Base-by-base conservation (phyloP, 2,797 vertebrate genomes). In the Hydrocynus forskahlii region DNA sequence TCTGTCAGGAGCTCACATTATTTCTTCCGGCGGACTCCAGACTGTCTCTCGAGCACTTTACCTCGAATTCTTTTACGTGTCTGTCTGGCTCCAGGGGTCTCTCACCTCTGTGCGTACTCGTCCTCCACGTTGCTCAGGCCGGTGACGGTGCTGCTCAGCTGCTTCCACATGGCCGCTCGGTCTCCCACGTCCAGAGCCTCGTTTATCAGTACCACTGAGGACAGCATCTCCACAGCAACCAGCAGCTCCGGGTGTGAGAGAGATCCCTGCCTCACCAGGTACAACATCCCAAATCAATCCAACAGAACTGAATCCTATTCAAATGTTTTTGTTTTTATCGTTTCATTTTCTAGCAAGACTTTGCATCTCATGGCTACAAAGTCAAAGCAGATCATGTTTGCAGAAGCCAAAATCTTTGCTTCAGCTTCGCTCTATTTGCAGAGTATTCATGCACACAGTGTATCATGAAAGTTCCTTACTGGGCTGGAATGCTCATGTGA, bases 211-310 rank as follows among this genome's bases (percentile, higher is more conserved):
- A 97, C 98, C 90, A 99, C 98, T 0, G 98, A 96, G 0, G 98
- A 99, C 87, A 99, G 90, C 98, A 99, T 99, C 92, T 99, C 98
- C 86, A 99, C 96, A 0, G 97, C 98, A 57, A 99, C 98, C 0
- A 96, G 93, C 68, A 99, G 93, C 87, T 99, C 98, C 0, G 97
- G 94, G 84, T 99, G 98, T 0, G 92, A 95, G 88, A 99, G 95
- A 52, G 91, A 94, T 50, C 96, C 95, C 98, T 99, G 90, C 2
- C 17, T 40, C 76, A 35, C 13, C 50, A 35, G 29, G 75, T n/a
- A 79, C n/a, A 2, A 25, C 64, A 78, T 2, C 1, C 40, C 25
- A 71, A 25, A 52, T 52, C 48, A 52, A 40, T 68, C 35, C 12
- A 17, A 63, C 4, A 38, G 13, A 19, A 64, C 67, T 73, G 1